These are phyloP conservation scores for Delia radicum DNA, from an alignment of 1,140 invertebrate species.

Conservation along the genomic window DNA sequence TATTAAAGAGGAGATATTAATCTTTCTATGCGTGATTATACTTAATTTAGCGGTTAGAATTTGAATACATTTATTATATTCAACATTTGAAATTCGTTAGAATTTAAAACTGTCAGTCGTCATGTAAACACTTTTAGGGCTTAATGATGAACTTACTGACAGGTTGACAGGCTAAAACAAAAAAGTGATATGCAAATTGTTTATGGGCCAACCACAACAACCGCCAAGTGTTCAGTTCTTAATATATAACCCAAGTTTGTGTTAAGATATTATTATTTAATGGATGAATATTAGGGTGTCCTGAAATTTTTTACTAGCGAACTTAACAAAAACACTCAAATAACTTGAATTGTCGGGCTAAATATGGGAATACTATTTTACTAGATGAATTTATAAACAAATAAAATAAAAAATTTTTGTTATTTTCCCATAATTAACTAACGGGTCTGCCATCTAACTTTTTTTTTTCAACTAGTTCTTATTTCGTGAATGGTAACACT, in stretches of 20 bases:
- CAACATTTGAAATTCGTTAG: neutral
- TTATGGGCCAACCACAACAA: neutral
- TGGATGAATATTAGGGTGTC: neutral
- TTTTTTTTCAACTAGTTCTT: too few species aligned
- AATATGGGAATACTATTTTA: too few species aligned
- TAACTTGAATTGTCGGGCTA: too few species aligned
- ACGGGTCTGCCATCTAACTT: too few species aligned
- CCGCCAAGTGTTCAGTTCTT: neutral
- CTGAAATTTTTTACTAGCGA: too few species aligned
- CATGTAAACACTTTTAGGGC: neutral
- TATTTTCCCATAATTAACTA: too few species aligned
- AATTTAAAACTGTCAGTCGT: neutral
- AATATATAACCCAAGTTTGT: neutral
- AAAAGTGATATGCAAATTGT: constrained; percentile 13
- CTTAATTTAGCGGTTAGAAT: constrained; percentile 4
- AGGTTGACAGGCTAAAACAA: constrained; percentile 13
- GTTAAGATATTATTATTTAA: neutral
- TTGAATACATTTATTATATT: neutral
- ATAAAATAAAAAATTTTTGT: too few species aligned
- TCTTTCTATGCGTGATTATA: constrained; percentile 22
- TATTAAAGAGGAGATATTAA: too few species aligned
- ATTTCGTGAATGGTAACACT: too few species aligned
- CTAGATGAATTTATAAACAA: too few species aligned
- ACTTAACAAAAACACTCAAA: too few species aligned
- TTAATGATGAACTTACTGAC: constrained; percentile 18